Evolutionary conservation across 2,888 invertebrate genomes (phyloP), one percentile per base, ranked within the genome.

Genomic region (Pollenia angustigena): DNA sequence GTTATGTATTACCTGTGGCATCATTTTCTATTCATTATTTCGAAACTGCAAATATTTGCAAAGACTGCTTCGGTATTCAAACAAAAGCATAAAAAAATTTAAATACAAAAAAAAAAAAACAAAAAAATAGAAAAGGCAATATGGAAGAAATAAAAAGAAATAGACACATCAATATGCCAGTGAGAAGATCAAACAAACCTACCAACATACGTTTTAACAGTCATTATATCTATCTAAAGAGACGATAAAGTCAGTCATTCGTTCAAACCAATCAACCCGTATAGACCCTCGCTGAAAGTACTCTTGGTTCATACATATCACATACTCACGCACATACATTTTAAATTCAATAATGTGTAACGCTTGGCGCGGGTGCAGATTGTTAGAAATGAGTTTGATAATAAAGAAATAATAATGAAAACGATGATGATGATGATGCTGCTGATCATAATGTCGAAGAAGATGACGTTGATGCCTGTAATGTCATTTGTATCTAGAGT

Each of bases 11-110:
- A 46, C 56, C 76, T 74, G 11, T 46, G n/a, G 40, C 58, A 48
- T 78, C 50, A 64, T 3, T 66, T 76, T 64, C 54, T 58, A 71
- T 83, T 60, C 52, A 86, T 82, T 81, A 58, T 76, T 83, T 75
- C 58, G 80, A 76, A 42, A 69, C 62, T 48, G 62, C 74, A 68
- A 85, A 85, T 74, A 82, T 85, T 82, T 79, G 58, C 56, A 69
- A 50, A 69, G 85, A 74, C 69, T 62, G 52, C 76, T 81, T 76
- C 56, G 71, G 23, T 23, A 78, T 74, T 54, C 78, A 85, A 85
- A 64, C 62, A 78, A 82, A 64, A 76, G 23, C 48, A 81, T 23
- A 23, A 12, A 16, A 1, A n/a, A 62, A 18, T 2, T 1, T 23
- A 68, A 68, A 46, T 44, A 42, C 40, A 40, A 40, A 23, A 11